Evolutionary conservation across 2,888 invertebrate genomes (phyloP).

Genomic region (Carpatolechia fugitivella): DNA sequence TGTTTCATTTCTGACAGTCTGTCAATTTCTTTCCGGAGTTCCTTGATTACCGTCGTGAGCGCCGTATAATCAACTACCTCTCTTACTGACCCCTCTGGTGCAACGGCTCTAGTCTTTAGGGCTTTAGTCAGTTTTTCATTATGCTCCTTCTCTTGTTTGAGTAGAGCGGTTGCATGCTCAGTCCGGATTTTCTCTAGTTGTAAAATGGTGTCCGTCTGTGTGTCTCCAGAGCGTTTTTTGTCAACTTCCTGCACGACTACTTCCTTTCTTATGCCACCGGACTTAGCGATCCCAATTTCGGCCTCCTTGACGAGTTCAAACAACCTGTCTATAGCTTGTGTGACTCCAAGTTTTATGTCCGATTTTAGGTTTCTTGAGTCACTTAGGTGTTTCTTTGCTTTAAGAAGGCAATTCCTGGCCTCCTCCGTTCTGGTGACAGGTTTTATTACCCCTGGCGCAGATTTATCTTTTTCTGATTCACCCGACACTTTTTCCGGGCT

Average conservation of each 20-base stretch:
- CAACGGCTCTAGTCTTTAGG: neutral
- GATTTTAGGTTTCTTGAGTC: slow-evolving; percentile 19
- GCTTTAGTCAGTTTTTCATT: neutral
- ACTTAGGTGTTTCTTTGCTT: too few relatives aligned
- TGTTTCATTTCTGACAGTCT: neutral
- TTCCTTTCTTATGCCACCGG: neutral
- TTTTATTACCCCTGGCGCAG: too few relatives aligned
- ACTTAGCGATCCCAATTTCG: too few relatives aligned
- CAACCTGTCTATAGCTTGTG: too few relatives aligned
- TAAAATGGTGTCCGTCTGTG: neutral
- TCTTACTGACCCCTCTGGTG: neutral
- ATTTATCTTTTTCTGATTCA: too few relatives aligned
- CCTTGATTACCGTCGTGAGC: neutral
- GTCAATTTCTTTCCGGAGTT: neutral
- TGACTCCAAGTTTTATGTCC: neutral
- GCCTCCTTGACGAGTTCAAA: too few relatives aligned
- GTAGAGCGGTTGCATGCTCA: neutral
- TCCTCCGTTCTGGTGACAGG: too few relatives aligned
- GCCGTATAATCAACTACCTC: neutral
- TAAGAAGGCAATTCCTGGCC: too few relatives aligned
- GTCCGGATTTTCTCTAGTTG: neutral
- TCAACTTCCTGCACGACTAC: neutral
- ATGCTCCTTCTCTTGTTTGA: neutral
- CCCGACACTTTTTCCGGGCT: too few relatives aligned
- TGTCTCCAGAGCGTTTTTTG: neutral